A percentile compares a stretch with the other conserved stretches of the same genome.
These are phyloP conservation scores for Biston stratarius DNA, from an alignment of 2,888 invertebrate species.

Conservation along the genomic window DNA sequence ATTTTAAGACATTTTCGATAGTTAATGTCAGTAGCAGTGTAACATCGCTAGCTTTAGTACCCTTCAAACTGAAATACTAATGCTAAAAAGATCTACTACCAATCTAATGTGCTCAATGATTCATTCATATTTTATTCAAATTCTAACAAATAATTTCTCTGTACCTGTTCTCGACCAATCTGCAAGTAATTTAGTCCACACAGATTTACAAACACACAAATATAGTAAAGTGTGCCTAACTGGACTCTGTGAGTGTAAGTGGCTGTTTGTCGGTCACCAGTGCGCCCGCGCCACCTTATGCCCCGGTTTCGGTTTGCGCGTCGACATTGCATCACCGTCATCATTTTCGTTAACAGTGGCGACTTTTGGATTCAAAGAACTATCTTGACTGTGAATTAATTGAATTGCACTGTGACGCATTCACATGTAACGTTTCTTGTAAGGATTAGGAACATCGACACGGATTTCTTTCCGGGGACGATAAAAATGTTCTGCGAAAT, in stretches of 20 bases:
- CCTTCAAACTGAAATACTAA: no score
- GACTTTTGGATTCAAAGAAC: conserved; percentile 23
- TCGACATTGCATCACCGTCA: conserved; percentile 42
- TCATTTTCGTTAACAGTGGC: conserved; percentile 33
- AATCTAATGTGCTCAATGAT: no score
- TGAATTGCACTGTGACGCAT: conserved; percentile 14
- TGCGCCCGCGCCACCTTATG: conserved; percentile 30
- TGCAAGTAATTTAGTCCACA: conserved; percentile 5
- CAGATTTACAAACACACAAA: conserved; percentile 20
- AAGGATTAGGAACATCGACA: not conserved
- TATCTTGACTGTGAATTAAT: conserved; percentile 27
- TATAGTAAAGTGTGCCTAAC: conserved; percentile 29
- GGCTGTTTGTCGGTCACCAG: conserved; percentile 42
- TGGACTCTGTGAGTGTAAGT: conserved; percentile 23
- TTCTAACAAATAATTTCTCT: conserved; percentile 10
- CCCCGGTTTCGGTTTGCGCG: conserved; percentile 42
- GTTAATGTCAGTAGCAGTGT: no score
- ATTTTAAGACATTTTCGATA: no score
- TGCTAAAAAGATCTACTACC: no score
- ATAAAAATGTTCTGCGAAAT: not conserved
- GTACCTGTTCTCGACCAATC: conserved; percentile 7
- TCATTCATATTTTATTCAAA: not conserved
- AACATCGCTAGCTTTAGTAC: no score
- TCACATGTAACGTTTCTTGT: not conserved
- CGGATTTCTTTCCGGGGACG: not conserved